phyloP scores from a whole-genome alignment of 1,140 invertebrate genomes.

The Nymphalis io region DNA sequence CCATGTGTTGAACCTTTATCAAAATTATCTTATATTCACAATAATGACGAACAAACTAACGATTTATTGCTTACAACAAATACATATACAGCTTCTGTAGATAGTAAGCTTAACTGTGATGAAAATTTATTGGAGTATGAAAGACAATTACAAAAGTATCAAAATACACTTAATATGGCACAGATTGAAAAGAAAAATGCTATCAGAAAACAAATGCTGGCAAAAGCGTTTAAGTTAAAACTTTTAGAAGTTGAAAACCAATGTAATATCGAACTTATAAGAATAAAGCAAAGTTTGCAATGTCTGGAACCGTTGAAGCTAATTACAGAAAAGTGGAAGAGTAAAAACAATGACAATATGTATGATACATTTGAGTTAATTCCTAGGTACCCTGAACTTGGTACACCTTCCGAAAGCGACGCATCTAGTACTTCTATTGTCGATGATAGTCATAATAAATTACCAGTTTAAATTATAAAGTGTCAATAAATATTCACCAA shows the following conservation, averaged over 20 bases:
- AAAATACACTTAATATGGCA: constrained; percentile 71
- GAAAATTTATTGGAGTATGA: constrained; percentile 74
- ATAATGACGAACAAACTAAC: constrained; percentile 3
- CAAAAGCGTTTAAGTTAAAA: constrained; percentile 76
- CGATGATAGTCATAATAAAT: constrained; percentile 40
- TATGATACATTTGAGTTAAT: constrained; percentile 66
- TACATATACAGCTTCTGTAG: constrained; percentile 51
- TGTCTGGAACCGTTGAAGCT: constrained; percentile 78
- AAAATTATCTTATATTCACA: neutral
- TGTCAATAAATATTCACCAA: neutral
- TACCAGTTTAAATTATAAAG: neutral
- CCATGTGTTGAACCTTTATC: constrained; percentile 10
- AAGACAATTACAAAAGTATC: constrained; percentile 70
- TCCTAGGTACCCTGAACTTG: constrained; percentile 62
- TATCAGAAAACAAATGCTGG: constrained; percentile 75
- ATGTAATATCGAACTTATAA: constrained; percentile 80
- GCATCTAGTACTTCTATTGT: constrained; percentile 31
- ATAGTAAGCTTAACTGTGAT: constrained; percentile 62
- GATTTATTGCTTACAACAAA: constrained; percentile 32
- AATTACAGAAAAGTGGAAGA: constrained; percentile 69
- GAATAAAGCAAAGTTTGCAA: constrained; percentile 80
- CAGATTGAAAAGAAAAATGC: constrained; percentile 74
- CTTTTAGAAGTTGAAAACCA: constrained; percentile 81
- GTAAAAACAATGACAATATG: constrained; percentile 40
- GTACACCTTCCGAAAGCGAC: constrained; percentile 46